phyloP scores from a whole-genome alignment of 2,888 invertebrate species.

The Nebria brevicollis region DNA sequence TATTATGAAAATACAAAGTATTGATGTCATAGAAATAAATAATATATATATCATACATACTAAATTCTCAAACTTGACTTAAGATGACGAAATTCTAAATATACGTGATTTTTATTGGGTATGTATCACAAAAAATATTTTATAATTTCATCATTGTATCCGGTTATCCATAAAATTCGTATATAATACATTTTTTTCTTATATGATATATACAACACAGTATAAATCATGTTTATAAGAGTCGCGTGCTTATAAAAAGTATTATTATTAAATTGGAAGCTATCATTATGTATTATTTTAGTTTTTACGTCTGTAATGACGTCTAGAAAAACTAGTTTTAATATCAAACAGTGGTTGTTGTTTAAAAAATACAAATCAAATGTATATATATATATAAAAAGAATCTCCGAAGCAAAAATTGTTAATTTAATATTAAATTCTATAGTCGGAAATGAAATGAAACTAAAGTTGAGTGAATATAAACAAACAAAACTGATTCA shows the following conservation, averaged over 20 bases:
- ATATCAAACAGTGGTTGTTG: neutral
- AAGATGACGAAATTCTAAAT: slow-evolving; percentile 16
- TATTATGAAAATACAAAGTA: no score
- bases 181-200: neutral
- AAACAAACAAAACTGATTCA: neutral
- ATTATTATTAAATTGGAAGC: slow-evolving; percentile 9
- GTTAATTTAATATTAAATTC: neutral
- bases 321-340: neutral
- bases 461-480: neutral
- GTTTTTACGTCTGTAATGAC: neutral
- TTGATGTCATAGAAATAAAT: neutral
- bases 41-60: neutral
- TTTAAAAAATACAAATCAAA: no score
- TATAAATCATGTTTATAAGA: slow-evolving; percentile 7
- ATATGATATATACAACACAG: neutral
- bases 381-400: neutral
- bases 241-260: slow-evolving; percentile 15
- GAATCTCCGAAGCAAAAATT: no score
- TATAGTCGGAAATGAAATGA: neutral
- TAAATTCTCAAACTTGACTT: neutral
- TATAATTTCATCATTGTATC: neutral
- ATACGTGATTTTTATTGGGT: slow-evolving; percentile 5
- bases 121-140: neutral
- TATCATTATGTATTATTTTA: neutral
- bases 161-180: neutral